These are phyloP conservation scores for Fulica atra DNA, from an alignment of 2,113 vertebrate genomes.

Conservation along the genomic window DNA sequence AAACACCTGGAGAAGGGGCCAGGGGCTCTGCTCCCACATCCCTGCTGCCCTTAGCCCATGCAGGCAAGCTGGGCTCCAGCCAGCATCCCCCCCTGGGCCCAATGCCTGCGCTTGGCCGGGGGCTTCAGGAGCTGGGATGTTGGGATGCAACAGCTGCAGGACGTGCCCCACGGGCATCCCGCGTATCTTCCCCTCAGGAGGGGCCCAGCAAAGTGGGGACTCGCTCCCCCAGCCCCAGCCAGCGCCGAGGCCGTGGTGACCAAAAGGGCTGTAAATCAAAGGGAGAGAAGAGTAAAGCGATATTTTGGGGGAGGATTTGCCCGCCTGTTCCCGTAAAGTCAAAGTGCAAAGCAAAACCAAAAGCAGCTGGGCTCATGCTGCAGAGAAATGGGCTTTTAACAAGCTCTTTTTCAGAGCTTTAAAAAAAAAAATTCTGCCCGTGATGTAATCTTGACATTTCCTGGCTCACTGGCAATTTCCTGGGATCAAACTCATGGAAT, in stretches of 20 bases:
- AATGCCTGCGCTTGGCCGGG: rapidly evolving
- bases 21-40: rapidly evolving
- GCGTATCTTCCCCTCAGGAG: neutral
- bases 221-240: neutral
- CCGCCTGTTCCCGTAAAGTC: neutral
- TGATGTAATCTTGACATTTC: slow-evolving; percentile 54
- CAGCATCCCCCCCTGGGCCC: neutral
- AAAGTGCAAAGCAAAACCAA: neutral
- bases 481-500: neutral
- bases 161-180: rapidly evolving
- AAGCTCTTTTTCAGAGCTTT: slow-evolving; percentile 14
- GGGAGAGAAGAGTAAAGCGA: neutral
- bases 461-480: slow-evolving; percentile 28
- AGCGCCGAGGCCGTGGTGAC: neutral
- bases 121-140: rapidly evolving
- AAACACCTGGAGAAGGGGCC: neutral
- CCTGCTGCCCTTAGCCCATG: rapidly evolving
- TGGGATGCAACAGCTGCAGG: neutral
- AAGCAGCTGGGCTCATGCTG: slow-evolving; percentile 9
- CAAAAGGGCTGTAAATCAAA: neutral
- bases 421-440: neutral
- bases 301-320: neutral
- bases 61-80: neutral
- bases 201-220: neutral
- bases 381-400: neutral